Base-by-base conservation (phyloP, 1,140 invertebrate species). In the Eurosta solidaginis region DNA sequence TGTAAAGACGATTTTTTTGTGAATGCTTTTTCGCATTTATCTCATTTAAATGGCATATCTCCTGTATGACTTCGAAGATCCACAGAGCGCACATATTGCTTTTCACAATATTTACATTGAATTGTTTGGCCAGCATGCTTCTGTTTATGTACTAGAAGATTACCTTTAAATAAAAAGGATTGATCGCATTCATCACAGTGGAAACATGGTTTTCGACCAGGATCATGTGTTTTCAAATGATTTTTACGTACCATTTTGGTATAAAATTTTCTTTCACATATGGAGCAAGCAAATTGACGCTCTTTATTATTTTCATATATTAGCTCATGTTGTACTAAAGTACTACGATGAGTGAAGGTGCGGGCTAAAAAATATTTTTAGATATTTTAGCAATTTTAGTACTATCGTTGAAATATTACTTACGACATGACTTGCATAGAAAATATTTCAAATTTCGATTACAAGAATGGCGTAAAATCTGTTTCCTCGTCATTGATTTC, bases 41-140 rank as follows among this genome's bases (percentile, higher is more conserved):
- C 59, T 10, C 59, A 68, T 36, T 68, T 68, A 20, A 68, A 68
- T 7, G 59, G 59, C 17, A 20, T 68, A 10, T 68, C 59, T 9
- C 59, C 75, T 17, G 75, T 52, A 36, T 77, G 75, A 29, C 75
- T 54, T 27, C 75, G 75, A 2, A 77, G 33, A 77, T 77, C 75
- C 4, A 77, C 36, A 3, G 36, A 29, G 14, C 75, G 45, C 20
- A 54, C 33, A 33, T 77, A 77, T 5, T 47, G 47, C 45, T 77
- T 77, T 17, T 40, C 22, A 25, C 75, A 77, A 52, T 29, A 52
- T 5, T 52, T 54, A 17, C 75, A 77, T 20, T 50, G 33, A 25
- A 77, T 49, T 14, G 49, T 52, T 52, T 77, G n/a, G 20, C 75
- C 75, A 20, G 75, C 47, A 54, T 77, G 75, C 20, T 42, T 50